Percentiles rank a stretch among this genome's conserved stretches.
Conservation (phyloP, 2,797 vertebrate species). For the Chrysocyon brachyurus region DNA sequence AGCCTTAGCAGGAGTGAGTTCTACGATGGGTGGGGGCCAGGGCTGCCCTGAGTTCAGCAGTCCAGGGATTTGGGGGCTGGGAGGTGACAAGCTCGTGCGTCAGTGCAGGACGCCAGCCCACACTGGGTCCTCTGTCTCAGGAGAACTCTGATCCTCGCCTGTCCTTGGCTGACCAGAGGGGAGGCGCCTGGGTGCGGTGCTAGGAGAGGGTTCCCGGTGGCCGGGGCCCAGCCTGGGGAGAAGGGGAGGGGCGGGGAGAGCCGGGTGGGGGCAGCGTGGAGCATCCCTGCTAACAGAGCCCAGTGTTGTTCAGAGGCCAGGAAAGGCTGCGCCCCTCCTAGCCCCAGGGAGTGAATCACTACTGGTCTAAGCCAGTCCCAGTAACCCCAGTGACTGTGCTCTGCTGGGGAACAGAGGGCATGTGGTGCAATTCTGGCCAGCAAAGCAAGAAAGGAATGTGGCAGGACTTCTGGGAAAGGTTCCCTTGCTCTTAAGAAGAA, state of each 20-base stretch:
- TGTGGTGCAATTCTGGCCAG: neutral
- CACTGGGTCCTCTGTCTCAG: conserved; percentile 83
- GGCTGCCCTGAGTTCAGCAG: neutral
- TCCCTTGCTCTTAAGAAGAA: conserved; percentile 15
- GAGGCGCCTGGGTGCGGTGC: neutral
- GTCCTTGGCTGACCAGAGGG: conserved; percentile 49
- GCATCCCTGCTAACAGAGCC: neutral
- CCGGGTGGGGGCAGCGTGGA: neutral
- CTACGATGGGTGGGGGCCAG: neutral
- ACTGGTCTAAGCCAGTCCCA: neutral
- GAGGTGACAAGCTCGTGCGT: conserved; percentile 66
- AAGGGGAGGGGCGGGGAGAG: neutral
- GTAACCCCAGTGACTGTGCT: neutral
- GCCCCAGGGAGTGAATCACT: conserved; percentile 11
- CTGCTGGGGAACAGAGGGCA: neutral
- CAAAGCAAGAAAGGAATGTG: neutral
- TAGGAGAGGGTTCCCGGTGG: neutral
- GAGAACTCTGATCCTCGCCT: neutral
- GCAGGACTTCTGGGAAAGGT: neutral
- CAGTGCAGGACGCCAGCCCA: conserved; percentile 70
- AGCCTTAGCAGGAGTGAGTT: neutral
- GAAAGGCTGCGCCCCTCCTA: neutral
- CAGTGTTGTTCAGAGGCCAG: neutral
- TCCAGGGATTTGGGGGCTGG: conserved; percentile 72
- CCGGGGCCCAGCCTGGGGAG: neutral